Percentiles rank a stretch among this genome's conserved stretches.
Conservation (phyloP, 2,888 invertebrate genomes). For the Podabrus alpinus region DNA sequence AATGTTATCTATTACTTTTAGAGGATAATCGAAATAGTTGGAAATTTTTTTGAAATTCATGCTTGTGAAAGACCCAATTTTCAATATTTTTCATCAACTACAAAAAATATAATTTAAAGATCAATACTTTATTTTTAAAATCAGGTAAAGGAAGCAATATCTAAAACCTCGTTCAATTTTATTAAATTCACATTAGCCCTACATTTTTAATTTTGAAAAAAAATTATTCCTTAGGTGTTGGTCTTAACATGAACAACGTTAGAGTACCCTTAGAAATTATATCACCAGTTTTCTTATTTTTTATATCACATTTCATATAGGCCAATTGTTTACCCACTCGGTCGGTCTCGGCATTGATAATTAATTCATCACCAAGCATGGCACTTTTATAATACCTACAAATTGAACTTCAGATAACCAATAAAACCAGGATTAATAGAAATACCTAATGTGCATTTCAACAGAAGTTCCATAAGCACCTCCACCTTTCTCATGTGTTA, state of each 20-base stretch:
- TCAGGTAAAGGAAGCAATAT: no score
- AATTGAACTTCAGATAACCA: constrained; percentile 32
- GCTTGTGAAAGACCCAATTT: no score
- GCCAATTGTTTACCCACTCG: constrained; percentile 80
- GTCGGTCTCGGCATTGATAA: constrained; percentile 77
- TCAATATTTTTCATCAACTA: no score
- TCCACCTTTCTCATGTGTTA: constrained; percentile 64
- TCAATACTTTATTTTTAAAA: no score
- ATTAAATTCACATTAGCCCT: no score
- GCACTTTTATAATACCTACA: constrained; percentile 79
- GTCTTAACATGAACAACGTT: constrained; percentile 53
- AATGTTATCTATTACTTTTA: no score
- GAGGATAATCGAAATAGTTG: no score
- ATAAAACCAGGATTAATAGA: not conserved
- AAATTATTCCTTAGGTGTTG: not conserved
- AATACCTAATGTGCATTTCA: constrained; percentile 79
- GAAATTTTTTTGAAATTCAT: no score
- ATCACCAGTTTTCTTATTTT: constrained; percentile 72
- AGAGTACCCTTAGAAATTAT: constrained; percentile 82
- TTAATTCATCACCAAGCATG: constrained; percentile 75
- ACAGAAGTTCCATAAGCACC: constrained; percentile 73
- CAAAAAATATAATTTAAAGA: no score
- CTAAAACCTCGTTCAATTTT: no score
- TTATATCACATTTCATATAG: constrained; percentile 79
- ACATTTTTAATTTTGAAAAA: no score